These are phyloP conservation scores for Leucophenga montana DNA, from an alignment of 2,888 invertebrate species.

Conservation along the genomic window DNA sequence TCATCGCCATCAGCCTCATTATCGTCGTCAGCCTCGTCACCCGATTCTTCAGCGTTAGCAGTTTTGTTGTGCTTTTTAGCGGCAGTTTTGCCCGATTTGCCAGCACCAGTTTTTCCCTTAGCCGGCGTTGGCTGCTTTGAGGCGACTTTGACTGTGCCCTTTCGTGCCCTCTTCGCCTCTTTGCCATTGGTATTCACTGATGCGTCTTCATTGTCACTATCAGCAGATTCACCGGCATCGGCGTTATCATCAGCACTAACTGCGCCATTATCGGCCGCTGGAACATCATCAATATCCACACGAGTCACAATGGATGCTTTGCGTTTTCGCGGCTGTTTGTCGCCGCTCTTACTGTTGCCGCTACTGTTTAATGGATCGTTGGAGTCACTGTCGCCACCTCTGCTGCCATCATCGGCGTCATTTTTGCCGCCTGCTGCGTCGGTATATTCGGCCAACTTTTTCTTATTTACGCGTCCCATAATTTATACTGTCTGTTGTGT, in stretches of 20 bases:
- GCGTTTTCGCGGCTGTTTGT: conserved; percentile 36
- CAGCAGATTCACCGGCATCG: not conserved
- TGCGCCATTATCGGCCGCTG: not conserved
- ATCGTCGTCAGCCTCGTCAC: conserved; percentile 58
- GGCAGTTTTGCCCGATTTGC: conserved; percentile 23
- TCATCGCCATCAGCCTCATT: conserved; percentile 70
- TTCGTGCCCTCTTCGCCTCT: conserved; percentile 26
- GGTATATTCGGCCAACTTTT: conserved; percentile 61
- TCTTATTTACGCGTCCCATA: conserved; percentile 69
- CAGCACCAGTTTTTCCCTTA: conserved; percentile 48
- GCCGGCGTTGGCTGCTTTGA: conserved; percentile 53
- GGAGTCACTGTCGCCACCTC: conserved; percentile 28
- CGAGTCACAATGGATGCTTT: not conserved
- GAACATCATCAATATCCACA: not conserved
- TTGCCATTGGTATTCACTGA: conserved; percentile 64
- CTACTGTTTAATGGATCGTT: conserved; percentile 27
- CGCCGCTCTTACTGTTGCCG: conserved; percentile 40
- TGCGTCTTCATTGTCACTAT: conserved; percentile 40
- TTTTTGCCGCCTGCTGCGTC: conserved; percentile 47
- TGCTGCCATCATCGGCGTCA: conserved; percentile 42
- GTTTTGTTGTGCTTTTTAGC: conserved; percentile 30
- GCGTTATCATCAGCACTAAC: not conserved
- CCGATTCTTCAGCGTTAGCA: conserved; percentile 40
- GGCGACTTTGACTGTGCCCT: conserved; percentile 52
- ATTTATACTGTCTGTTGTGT: not conserved